Conservation (phyloP, 2,888 invertebrate species). For the Melitaea athalia region DNA sequence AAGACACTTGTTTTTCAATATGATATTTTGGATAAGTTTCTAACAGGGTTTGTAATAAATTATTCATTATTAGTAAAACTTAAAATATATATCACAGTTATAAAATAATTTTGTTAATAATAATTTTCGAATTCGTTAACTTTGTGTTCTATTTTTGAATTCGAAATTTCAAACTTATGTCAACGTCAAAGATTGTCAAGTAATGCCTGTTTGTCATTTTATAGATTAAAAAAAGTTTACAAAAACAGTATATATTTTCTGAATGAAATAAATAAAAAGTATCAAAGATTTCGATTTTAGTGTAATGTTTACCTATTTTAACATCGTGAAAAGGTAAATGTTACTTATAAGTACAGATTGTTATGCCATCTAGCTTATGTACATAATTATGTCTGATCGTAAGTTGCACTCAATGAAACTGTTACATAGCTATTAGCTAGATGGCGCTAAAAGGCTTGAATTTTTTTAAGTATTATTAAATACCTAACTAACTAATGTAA, state of each 20-base stretch:
- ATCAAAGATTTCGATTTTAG: too few relatives aligned
- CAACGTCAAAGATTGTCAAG: neutral
- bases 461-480: too few relatives aligned
- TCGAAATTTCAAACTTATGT: constrained; percentile 9
- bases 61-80: constrained; percentile 51
- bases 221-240: too few relatives aligned
- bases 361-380: neutral
- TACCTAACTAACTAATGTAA: too few relatives aligned
- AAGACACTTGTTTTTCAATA: constrained; percentile 62
- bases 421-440: neutral
- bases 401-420: neutral
- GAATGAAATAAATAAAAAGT: too few relatives aligned
- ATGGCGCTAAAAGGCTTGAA: neutral
- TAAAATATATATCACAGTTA: constrained; percentile 9
- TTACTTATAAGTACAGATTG: neutral
- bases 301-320: too few relatives aligned
- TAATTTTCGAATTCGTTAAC: constrained; percentile 15
- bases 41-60: constrained; percentile 52
- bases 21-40: constrained; percentile 57
- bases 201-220: neutral
- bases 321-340: neutral
- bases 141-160: neutral
- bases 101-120: neutral
- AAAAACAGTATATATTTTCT: too few relatives aligned
- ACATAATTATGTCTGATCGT: too few relatives aligned